A percentile compares a stretch with the other conserved stretches of the same genome.
phyloP scores from a whole-genome alignment of 2,113 vertebrate genomes.

The Alexandromys fortis region DNA sequence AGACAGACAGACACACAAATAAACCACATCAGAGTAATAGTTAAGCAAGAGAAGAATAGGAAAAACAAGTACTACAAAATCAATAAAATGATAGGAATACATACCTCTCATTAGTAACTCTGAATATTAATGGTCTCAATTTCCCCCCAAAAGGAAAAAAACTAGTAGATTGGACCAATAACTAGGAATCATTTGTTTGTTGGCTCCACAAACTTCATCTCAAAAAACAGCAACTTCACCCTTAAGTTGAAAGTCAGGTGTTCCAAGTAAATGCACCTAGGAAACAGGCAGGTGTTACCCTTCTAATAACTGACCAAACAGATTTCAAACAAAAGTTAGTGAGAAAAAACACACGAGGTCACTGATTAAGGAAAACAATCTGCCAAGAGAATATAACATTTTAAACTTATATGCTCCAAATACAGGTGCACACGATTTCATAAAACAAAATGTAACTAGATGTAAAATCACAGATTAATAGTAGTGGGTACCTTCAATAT shows the following conservation, averaged over 20 bases:
- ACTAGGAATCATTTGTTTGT: not conserved
- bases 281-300: not conserved
- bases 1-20: not conserved
- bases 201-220: not conserved
- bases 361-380: not conserved
- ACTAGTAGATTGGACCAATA: not conserved
- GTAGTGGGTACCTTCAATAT: not conserved
- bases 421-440: not conserved
- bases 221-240: not conserved
- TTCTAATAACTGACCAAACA: not conserved
- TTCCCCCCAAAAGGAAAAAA: not conserved
- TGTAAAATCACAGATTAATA: not conserved
- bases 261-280: not conserved
- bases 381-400: not conserved
- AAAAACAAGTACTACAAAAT: not conserved
- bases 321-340: not conserved
- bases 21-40: not conserved
- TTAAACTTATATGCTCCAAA: not conserved
- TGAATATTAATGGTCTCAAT: not conserved
- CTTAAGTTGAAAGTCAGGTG: not conserved
- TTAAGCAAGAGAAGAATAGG: not conserved
- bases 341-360: not conserved
- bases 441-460: not conserved
- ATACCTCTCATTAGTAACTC: not conserved
- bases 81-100: not conserved